Conservation (phyloP, 2,797 vertebrate species). For the Gymnocypris eckloni region DNA sequence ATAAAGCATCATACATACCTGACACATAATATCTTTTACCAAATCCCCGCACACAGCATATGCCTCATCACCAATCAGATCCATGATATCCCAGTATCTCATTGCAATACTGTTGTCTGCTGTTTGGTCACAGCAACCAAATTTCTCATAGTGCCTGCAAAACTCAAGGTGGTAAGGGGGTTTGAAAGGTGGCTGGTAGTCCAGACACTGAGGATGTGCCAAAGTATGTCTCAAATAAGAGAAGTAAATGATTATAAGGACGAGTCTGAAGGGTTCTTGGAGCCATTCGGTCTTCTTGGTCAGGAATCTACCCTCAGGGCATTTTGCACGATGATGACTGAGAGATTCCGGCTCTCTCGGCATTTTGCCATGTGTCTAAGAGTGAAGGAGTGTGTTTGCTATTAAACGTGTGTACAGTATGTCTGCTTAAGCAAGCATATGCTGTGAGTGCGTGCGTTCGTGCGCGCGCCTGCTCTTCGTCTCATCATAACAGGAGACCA, state of each 20-base stretch:
- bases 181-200: constrained; percentile 83
- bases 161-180: constrained; percentile 82
- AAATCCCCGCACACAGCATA: constrained; percentile 75
- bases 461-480: background rate
- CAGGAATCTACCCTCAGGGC: constrained; percentile 61
- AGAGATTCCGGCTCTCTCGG: constrained; percentile 55
- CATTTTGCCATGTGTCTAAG: constrained; percentile 66
- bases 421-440: background rate
- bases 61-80: constrained; percentile 70
- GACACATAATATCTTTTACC: constrained; percentile 86
- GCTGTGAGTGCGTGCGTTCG: background rate
- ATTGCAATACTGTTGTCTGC: constrained; percentile 79
- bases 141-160: constrained; percentile 81
- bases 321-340: constrained; percentile 40
- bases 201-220: constrained; percentile 86
- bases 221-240: constrained; percentile 59
- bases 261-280: background rate
- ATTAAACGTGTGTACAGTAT: constrained; percentile 3
- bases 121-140: constrained; percentile 86
- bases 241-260: constrained; percentile 46
- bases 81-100: constrained; percentile 82
- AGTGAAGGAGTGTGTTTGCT: background rate
- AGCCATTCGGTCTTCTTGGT: constrained; percentile 32
- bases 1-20: constrained; percentile 74
- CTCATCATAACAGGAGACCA: background rate